A percentile compares a stretch with the other conserved stretches of the same genome.
Evolutionary conservation across 1,140 invertebrate genomes (phyloP).

Genomic region (Limonius californicus): DNA sequence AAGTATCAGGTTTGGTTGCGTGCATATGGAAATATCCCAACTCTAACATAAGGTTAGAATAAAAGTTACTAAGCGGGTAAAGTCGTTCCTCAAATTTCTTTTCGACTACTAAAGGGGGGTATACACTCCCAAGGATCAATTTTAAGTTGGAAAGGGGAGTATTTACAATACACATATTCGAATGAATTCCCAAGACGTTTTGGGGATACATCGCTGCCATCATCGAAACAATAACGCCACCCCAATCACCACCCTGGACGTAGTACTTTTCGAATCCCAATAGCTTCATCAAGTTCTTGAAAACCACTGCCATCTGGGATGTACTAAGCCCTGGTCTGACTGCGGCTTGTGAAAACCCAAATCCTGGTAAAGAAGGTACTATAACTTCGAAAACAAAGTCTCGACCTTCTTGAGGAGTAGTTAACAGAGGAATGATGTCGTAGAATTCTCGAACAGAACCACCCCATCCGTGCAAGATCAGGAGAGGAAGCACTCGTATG

Average conservation of each 20-base stretch:
- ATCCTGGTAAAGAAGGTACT: constrained; percentile 52
- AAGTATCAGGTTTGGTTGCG: constrained; percentile 84
- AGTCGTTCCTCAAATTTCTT: constrained; percentile 53
- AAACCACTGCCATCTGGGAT: constrained; percentile 65
- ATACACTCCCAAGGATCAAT: constrained; percentile 50
- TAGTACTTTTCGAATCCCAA: constrained; percentile 75
- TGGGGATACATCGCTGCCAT: constrained; percentile 68
- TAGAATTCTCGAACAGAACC: constrained; percentile 2
- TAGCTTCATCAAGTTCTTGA: constrained; percentile 79
- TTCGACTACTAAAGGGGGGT: constrained; percentile 52
- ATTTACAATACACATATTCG: constrained; percentile 58
- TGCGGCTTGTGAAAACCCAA: constrained; percentile 61
- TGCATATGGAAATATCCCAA: constrained; percentile 77
- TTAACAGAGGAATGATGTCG: background rate
- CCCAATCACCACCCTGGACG: constrained; percentile 85
- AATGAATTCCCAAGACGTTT: constrained; percentile 64
- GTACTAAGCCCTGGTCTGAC: constrained; percentile 55
- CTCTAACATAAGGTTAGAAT: constrained; percentile 58
- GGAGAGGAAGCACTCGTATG: background rate
- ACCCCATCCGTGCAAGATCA: constrained; percentile 10
- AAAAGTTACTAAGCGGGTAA: constrained; percentile 56
- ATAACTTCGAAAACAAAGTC: too few relatives aligned
- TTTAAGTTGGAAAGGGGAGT: constrained; percentile 47
- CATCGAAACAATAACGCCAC: constrained; percentile 55
- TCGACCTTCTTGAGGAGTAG: background rate